Conservation (phyloP, 1,140 invertebrate genomes). For the Sogatella furcifera region DNA sequence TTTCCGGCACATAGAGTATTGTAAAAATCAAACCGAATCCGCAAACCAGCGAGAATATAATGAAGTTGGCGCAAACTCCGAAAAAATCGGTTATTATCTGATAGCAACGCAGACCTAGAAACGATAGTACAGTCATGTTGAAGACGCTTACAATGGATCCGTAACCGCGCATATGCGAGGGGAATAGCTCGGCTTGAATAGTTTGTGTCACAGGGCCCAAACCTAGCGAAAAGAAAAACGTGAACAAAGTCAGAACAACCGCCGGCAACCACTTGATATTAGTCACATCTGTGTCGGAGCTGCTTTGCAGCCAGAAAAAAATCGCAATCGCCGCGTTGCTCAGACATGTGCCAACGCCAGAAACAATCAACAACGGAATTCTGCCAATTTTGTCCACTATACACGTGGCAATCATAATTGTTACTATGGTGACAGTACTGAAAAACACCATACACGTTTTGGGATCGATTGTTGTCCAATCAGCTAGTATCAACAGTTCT, state of each 20-base stretch:
- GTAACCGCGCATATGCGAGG: slow-evolving; percentile 14
- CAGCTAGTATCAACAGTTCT: not conserved
- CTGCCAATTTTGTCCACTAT: not conserved
- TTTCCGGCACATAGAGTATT: slow-evolving; percentile 60
- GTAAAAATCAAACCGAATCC: slow-evolving; percentile 46
- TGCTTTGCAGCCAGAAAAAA: not conserved
- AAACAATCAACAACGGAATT: not conserved
- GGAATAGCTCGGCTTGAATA: slow-evolving; percentile 20
- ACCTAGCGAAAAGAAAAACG: slow-evolving; percentile 17
- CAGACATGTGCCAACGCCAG: not conserved
- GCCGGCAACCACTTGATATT: slow-evolving; percentile 11
- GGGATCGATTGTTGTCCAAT: not conserved
- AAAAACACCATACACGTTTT: not conserved
- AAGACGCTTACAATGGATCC: slow-evolving; percentile 16
- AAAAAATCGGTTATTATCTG: slow-evolving; percentile 42
- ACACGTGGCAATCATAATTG: not conserved
- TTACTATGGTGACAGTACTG: not conserved
- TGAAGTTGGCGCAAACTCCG: slow-evolving; percentile 56
- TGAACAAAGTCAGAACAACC: slow-evolving; percentile 13
- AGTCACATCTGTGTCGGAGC: not conserved
- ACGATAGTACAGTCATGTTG: slow-evolving; percentile 14
- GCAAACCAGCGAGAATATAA: slow-evolving; percentile 62
- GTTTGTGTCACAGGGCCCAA: slow-evolving; percentile 16
- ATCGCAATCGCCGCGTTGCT: not conserved
- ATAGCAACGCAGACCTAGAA: slow-evolving; percentile 69